Conservation (phyloP, 2,888 invertebrate species). For the Oligia strigilis region DNA sequence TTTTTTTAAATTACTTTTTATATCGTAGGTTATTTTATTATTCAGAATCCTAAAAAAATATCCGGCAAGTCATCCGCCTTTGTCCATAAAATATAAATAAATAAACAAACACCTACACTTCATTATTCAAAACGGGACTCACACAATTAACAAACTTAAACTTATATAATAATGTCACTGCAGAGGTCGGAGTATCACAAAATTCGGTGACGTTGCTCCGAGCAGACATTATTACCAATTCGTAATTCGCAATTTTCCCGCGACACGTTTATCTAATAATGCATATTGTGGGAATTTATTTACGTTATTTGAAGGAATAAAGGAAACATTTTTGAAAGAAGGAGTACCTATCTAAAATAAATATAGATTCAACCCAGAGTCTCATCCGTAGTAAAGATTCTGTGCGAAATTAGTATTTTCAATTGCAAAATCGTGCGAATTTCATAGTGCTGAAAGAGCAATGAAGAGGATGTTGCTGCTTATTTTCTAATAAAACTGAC, state of each 20-base stretch:
- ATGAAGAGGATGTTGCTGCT: background rate
- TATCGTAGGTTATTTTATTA: background rate
- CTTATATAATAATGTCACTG: slow-evolving; percentile 20
- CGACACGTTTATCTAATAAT: slow-evolving; percentile 32
- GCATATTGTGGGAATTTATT: slow-evolving; percentile 21
- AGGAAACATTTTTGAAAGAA: background rate
- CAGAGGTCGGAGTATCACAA: slow-evolving; percentile 9
- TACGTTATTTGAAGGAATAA: background rate
- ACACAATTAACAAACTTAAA: slow-evolving; percentile 10
- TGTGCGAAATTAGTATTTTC: background rate
- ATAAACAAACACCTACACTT: background rate
- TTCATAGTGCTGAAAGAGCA: background rate
- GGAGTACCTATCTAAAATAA: background rate
- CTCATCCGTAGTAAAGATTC: background rate
- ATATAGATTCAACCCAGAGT: background rate
- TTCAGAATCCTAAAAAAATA: too few species aligned
- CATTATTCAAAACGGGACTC: background rate
- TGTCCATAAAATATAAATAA: background rate
- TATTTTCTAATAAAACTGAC: too few species aligned
- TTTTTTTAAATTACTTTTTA: too few species aligned
- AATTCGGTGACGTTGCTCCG: slow-evolving; percentile 21
- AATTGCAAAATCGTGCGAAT: background rate
- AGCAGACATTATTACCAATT: slow-evolving; percentile 41
- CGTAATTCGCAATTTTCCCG: slow-evolving; percentile 28
- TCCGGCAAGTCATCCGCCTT: too few species aligned